Base-by-base conservation (phyloP, 2,113 vertebrate species). In the Cephalopterus ornatus region DNA sequence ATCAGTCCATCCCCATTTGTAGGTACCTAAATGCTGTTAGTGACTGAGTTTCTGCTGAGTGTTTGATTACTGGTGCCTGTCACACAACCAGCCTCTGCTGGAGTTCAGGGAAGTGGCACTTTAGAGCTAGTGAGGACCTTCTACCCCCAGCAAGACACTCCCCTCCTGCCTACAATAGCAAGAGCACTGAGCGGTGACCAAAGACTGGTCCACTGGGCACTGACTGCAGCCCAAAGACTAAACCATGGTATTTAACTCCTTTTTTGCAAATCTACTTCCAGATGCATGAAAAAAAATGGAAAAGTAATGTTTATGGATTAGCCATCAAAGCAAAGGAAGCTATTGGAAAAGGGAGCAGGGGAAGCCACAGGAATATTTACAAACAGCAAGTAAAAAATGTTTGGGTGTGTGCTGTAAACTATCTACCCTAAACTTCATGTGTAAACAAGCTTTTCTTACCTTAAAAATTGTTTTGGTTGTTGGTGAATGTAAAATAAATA, bases 141-240 rank as follows among this genome's bases (percentile, higher is more conserved):
- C 27, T 15, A 32, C 23, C 32, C 35, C 0, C 1, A 23, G 16
- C 24, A 61, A 37, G 24, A 13, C 1, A 3, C 35, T 37, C 73
- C 12, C 3, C 9, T 84, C 23, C 46, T 37, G 42, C 22, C 24
- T 10, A 8, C 39, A 1, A 8, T 33, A n/a, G 26, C 33, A 75
- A 37, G n/a, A 50, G 6, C 68, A 68, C 8, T 14, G 42, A 14
- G 18, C 30, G 15, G 20, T 23, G 27, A 39, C 17, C 19, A 33
- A 74, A 85, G 55, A 37, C 30, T n/a, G 23, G 22, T 6, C 32
- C 3, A 4, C 44, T 71, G 52, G 24, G 37, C 27, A 30, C 17
- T 20, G 37, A 59, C 19, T 55, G 33, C 7, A 63, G 22, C 11
- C 28, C 56, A 75, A 30, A 15, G 8, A 62, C 50, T 58, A 66